These are phyloP conservation scores for Dysidea cf. avara DNA, from an alignment of 37 sponge, comb jelly and placozoan genomes.

Conservation along the genomic window DNA sequence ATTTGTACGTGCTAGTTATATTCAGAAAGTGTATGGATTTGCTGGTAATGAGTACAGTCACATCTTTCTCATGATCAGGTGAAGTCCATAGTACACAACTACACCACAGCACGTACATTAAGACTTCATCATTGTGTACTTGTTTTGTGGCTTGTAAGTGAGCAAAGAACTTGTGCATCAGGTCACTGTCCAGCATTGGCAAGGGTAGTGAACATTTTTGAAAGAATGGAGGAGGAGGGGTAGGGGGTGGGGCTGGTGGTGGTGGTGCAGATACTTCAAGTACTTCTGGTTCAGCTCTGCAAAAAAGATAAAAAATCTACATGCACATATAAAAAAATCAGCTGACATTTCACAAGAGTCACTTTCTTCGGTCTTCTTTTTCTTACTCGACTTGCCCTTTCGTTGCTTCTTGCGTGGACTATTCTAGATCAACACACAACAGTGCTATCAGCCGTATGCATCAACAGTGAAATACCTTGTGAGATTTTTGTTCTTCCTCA, in stretches of 20 bases:
- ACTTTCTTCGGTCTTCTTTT: too few relatives aligned
- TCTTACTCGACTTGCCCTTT: neutral
- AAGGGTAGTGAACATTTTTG: too few relatives aligned
- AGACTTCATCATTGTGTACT: conserved; percentile 24
- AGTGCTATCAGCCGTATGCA: too few relatives aligned
- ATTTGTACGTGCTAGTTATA: conserved; percentile 25
- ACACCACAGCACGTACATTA: conserved; percentile 54
- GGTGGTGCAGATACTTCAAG: neutral
- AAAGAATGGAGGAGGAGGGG: neutral
- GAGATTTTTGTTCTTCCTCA: neutral
- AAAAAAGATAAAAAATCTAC: too few relatives aligned
- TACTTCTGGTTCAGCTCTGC: too few relatives aligned
- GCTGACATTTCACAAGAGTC: too few relatives aligned
- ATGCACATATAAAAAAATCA: too few relatives aligned
- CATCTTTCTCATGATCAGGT: conserved; percentile 25
- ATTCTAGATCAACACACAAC: neutral
- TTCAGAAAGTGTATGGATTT: conserved; percentile 42
- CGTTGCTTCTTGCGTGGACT: neutral
- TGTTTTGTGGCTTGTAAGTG: too few relatives aligned
- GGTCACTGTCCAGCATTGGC: too few relatives aligned
- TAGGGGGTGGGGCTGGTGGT: conserved; percentile 8
- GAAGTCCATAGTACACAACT: conserved; percentile 12
- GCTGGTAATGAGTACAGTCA: conserved; percentile 29
- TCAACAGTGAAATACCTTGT: too few relatives aligned
- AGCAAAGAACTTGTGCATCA: too few relatives aligned